Evolutionary conservation across 2,113 vertebrate species (phyloP).

Genomic region (Cebus imitator): DNA sequence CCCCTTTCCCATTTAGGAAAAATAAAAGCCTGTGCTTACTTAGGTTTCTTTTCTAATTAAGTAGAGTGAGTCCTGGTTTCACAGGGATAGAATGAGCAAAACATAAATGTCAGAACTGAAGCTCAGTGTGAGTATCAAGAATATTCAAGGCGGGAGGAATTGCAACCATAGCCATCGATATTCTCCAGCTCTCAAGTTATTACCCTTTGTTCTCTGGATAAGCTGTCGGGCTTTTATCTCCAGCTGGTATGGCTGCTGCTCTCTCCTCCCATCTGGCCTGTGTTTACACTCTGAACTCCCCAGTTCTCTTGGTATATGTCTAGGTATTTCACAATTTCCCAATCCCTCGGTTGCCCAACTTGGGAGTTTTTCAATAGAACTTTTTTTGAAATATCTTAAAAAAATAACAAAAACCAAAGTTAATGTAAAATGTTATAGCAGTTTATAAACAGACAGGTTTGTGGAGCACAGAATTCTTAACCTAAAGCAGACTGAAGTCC

Average conservation of each 20-base stretch:
- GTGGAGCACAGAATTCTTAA: background rate
- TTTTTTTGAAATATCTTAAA: background rate
- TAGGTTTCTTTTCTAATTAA: constrained; percentile 74
- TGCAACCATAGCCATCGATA: rapidly evolving
- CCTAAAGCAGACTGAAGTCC: background rate
- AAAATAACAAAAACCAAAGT: background rate
- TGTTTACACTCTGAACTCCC: background rate
- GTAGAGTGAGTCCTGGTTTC: constrained; percentile 52
- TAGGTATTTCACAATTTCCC: background rate
- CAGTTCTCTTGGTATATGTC: background rate
- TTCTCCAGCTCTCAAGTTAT: background rate
- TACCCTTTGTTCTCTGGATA: background rate
- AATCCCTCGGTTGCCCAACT: background rate
- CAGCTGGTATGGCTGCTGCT: too few species aligned
- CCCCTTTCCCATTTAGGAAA: constrained; percentile 72
- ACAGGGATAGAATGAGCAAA: background rate
- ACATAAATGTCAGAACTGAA: constrained; percentile 15
- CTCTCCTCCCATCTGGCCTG: background rate
- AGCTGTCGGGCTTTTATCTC: background rate
- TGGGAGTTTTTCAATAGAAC: background rate
- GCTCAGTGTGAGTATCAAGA: background rate
- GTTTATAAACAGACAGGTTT: background rate
- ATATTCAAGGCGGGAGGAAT: background rate
- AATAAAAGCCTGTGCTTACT: constrained; percentile 62
- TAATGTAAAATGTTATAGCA: background rate